Percentiles rank a stretch among this genome's conserved stretches.
Conservation (phyloP, 2,888 invertebrate species). For the Acronicta alni region DNA sequence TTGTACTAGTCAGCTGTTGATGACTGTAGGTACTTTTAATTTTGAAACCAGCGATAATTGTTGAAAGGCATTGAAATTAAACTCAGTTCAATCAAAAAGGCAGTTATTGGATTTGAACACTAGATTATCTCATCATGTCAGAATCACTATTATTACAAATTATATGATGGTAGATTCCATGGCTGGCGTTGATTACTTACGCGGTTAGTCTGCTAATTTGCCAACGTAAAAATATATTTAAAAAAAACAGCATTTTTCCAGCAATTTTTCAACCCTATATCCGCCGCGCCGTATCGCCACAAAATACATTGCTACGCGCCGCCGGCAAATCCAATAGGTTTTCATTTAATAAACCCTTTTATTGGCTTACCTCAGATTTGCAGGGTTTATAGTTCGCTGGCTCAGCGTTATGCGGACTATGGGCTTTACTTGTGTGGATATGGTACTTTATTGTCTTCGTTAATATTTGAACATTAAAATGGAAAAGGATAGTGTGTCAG, state of each 20-base stretch:
- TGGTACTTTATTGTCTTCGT: slow-evolving; percentile 1
- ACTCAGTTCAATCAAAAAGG: too few species aligned
- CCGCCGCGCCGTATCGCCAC: slow-evolving; percentile 61
- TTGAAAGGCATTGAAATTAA: too few species aligned
- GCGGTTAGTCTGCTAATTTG: too few species aligned
- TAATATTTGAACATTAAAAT: background rate
- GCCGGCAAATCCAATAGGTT: slow-evolving; percentile 84
- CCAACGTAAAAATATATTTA: too few species aligned
- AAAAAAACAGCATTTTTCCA: background rate
- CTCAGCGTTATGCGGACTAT: slow-evolving; percentile 63
- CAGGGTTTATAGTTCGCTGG: slow-evolving; percentile 64
- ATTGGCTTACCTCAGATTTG: slow-evolving; percentile 87
- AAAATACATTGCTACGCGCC: slow-evolving; percentile 74
- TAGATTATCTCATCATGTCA: too few species aligned
- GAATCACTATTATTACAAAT: too few species aligned
- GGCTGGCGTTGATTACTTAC: too few species aligned
- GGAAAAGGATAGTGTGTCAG: background rate
- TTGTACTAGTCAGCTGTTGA: too few species aligned
- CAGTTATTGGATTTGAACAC: too few species aligned
- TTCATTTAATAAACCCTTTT: slow-evolving; percentile 87
- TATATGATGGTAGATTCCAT: too few species aligned
- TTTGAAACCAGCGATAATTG: too few species aligned
- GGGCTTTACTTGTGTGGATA: slow-evolving; percentile 35
- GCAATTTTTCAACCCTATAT: slow-evolving; percentile 59
- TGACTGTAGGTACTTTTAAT: too few species aligned